These are phyloP conservation scores for Tipula unca DNA, from an alignment of 2,888 invertebrate genomes.

Conservation along the genomic window DNA sequence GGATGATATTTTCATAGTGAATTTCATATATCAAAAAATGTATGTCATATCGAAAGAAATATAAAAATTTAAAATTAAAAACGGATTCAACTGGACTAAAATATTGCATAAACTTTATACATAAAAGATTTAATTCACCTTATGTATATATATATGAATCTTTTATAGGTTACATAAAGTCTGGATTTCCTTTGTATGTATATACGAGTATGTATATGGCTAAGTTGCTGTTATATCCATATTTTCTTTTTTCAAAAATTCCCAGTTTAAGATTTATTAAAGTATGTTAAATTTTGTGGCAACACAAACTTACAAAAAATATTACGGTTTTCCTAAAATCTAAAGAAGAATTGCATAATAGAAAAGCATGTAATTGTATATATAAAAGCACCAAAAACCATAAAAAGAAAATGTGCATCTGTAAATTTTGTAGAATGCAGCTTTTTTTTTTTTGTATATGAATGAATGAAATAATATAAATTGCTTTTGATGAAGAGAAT, in stretches of 20 bases:
- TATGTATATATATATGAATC: not conserved
- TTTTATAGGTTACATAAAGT: not conserved
- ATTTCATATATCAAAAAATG: no score
- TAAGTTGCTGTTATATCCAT: not conserved
- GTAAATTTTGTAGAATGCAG: not conserved
- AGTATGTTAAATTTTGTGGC: not conserved
- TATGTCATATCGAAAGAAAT: no score
- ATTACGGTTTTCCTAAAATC: not conserved
- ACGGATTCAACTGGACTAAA: not conserved
- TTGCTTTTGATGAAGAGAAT: not conserved
- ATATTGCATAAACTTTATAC: not conserved
- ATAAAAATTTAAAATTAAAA: no score
- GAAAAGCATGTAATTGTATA: not conserved
- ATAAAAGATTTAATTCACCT: not conserved
- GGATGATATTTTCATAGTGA: no score
- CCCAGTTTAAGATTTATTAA: not conserved
- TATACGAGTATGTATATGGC: no score
- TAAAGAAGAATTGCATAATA: not conserved
- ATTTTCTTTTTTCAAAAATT: not conserved
- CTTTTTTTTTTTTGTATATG: not conserved
- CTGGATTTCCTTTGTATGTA: not conserved
- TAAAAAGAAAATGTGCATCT: not conserved
- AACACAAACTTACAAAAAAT: not conserved
- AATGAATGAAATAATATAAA: not conserved
- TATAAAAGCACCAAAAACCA: not conserved